phyloP scores from a whole-genome alignment of 2,113 vertebrate species.

The Pogonocichla stellata region DNA sequence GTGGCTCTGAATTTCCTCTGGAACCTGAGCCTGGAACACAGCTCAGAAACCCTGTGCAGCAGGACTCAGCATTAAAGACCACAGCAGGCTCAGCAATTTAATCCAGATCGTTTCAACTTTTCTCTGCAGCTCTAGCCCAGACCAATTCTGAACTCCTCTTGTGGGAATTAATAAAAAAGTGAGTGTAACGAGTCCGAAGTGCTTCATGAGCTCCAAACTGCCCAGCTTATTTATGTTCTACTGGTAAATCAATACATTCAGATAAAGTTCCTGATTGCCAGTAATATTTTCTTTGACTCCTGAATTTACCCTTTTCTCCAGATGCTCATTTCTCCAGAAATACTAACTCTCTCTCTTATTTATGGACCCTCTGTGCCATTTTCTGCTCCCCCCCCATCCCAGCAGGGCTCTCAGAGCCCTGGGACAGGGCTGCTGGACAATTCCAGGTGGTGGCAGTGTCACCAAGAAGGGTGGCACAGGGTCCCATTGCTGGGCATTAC shows the following conservation, averaged over 20 bases:
- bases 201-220: background rate
- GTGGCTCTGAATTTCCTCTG: background rate
- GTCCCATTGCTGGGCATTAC: background rate
- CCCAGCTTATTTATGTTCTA: background rate
- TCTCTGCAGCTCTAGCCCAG: background rate
- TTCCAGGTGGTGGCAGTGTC: background rate
- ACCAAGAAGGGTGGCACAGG: background rate
- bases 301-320: background rate
- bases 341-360: constrained; percentile 3
- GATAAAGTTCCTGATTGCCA: constrained; percentile 6
- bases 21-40: background rate
- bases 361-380: background rate
- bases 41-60: background rate
- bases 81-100: background rate
- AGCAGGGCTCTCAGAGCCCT: background rate
- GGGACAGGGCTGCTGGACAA: constrained; percentile 13
- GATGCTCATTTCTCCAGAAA: constrained; percentile 20
- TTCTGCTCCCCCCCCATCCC: background rate
- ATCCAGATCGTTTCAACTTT: background rate
- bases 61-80: background rate
- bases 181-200: background rate
- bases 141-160: background rate
- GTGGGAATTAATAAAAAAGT: background rate
- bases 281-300: background rate
- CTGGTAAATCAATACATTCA: background rate